Evolutionary conservation across 92 coral and sea anemone species (phyloP).

Genomic region (Porites rus): DNA sequence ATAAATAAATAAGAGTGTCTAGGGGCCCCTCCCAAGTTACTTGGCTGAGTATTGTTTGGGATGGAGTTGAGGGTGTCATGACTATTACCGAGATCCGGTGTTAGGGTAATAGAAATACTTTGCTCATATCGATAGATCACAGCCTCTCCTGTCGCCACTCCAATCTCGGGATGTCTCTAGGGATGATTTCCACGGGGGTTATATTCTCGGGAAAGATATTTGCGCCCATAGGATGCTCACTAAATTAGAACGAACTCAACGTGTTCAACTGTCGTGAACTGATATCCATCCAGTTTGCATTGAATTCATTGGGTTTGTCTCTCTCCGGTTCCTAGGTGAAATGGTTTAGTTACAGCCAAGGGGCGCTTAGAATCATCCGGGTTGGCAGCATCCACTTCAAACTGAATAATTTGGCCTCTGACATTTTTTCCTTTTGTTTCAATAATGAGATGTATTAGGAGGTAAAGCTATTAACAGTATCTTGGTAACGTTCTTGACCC

Average conservation of each 20-base stretch:
- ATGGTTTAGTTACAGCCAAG: conserved; percentile 57
- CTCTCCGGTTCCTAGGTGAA: conserved; percentile 41
- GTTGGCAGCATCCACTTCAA: conserved; percentile 55
- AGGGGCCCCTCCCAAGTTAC: neutral
- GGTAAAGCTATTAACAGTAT: conserved; percentile 19
- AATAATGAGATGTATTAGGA: conserved; percentile 31
- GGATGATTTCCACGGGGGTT: too few relatives aligned
- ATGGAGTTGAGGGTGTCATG: conserved; percentile 38
- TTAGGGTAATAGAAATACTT: too few relatives aligned
- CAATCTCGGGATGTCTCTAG: too few relatives aligned
- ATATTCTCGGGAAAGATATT: conserved; percentile 33
- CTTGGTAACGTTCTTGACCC: conserved; percentile 33
- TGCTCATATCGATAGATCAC: too few relatives aligned
- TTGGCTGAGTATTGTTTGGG: conserved; percentile 56
- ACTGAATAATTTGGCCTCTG: conserved; percentile 40
- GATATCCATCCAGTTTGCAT: conserved; percentile 46
- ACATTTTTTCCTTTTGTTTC: conserved; percentile 41
- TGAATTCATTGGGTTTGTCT: conserved; percentile 35
- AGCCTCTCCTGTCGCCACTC: too few relatives aligned
- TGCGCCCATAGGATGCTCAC: conserved; percentile 52
- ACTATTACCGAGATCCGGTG: too few relatives aligned
- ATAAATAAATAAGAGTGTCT: too few relatives aligned
- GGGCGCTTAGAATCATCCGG: conserved; percentile 35
- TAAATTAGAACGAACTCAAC: conserved; percentile 26
- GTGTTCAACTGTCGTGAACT: conserved; percentile 52